Base-by-base conservation (phyloP, 1,140 invertebrate genomes). In the Caenorhabditis briggsae region DNA sequence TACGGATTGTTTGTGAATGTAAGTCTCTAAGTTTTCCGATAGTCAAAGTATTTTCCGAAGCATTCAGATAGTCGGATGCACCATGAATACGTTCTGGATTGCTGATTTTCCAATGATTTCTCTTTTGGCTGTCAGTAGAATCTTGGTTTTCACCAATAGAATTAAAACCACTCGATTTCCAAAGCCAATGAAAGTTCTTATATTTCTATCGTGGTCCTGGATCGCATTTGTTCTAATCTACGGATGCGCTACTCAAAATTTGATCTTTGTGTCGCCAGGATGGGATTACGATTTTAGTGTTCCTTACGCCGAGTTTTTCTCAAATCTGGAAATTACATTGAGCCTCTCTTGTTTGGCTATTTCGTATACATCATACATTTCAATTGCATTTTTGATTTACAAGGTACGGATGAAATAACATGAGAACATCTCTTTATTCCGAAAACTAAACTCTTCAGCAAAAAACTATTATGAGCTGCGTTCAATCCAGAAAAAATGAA, bases 241-340 rank as follows among this genome's bases (percentile, higher is more conserved):
- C 18, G 64, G 64, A 18, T 43, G 12, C 14, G 46, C 46, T 1
- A 70, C 64, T 70, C 64, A 70, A 18, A 70, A 70, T 14, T 18
- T 70, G 41, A 70, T 43, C 11, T 70, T 70, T 16, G 41, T 43
- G 12, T n/a, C 33, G 0, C 64, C 64, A 5, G 33, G 33, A n/a
- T 70, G 64, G 64, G 64, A 46, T 70, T 70, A 70, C 8, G 64
- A 70, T 70, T 70, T 43, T 18, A n/a, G 9, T 43, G 41, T 70
- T 43, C 64, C 64, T 16, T 70, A 43, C 18, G 64, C 64, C 16
- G 64, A 70, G 43, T 3, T 70, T 2, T 70, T 70, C 18, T 43
- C 33, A 46, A 14, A 43, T 16, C 8, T 70, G 12, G 64, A 70
- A 46, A 70, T 70, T 2, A 5, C 0, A 11, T 46, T 70, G 64